Base-by-base conservation (phyloP, 1,140 invertebrate genomes). In the Adelges cooleyi region DNA sequence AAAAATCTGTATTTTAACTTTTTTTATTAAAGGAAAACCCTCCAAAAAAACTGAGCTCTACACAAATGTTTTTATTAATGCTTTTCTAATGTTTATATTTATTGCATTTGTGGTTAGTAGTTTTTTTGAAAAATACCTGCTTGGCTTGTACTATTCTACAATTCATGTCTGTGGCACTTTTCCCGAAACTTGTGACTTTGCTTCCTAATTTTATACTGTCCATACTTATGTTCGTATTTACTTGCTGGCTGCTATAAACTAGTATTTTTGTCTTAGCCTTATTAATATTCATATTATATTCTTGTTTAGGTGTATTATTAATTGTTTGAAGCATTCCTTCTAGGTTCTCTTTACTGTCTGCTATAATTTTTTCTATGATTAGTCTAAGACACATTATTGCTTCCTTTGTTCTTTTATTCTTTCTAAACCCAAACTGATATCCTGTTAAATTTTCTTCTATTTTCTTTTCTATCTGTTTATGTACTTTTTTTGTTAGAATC, bases 61-160 rank as follows among this genome's bases (percentile, higher is more conserved):
- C n/a, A n/a, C n/a, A n/a, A n/a, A n/a, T n/a, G n/a, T n/a, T n/a
- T n/a, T n/a, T n/a, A n/a, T n/a, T n/a, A n/a, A n/a, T n/a, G n/a
- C n/a, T n/a, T n/a, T n/a, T n/a, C n/a, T n/a, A n/a, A n/a, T n/a
- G n/a, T n/a, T n/a, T n/a, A n/a, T n/a, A n/a, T n/a, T n/a, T n/a
- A 33, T 48, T 44, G 23, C 17, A 15, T 29, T 25, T 25, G 62
- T 33, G 44, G 42, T 48, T 29, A 50, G 20, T 2, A 65, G 42
- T 23, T 65, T 65, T 65, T 65, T 65, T 44, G 33, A 49, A 49
- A 48, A 65, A 65, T 2, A 22, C 44, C 17, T 50, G 48, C n/a
- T 50, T 50, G 27, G 46, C 46, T 22, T 48, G 20, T 22, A 20
- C 20, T 48, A 48, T 65, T 49, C 59, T 65, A 48, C 44, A 49